Evolutionary conservation across 2,888 invertebrate species (phyloP).

Genomic region (Cantharis rufa): DNA sequence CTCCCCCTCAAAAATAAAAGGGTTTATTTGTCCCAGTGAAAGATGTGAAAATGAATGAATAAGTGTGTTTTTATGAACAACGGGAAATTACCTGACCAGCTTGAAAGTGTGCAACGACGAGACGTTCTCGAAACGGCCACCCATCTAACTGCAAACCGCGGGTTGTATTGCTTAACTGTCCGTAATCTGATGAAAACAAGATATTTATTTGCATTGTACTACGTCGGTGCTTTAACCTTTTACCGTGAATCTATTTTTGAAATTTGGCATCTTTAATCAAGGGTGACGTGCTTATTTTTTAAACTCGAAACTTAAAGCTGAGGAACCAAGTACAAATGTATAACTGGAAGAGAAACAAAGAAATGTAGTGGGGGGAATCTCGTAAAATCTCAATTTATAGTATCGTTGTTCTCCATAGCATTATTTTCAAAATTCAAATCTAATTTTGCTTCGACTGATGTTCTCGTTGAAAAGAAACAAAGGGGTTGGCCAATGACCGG

Average conservation of each 20-base stretch:
- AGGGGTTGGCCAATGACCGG: neutral
- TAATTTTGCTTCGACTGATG: neutral
- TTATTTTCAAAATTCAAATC: neutral
- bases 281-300: neutral
- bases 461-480: neutral
- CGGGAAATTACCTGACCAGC: no score
- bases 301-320: neutral
- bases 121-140: no score
- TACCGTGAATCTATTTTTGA: neutral
- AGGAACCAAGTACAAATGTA: neutral
- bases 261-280: neutral
- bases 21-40: no score
- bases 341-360: neutral
- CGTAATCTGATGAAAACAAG: no score
- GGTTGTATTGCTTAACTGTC: no score
- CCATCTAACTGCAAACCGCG: no score
- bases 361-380: neutral
- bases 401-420: neutral
- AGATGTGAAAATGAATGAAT: no score
- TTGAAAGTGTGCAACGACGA: no score
- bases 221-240: neutral
- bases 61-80: no score
- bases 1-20: no score
- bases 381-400: neutral
- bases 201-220: neutral